Conservation (phyloP, 1,140 invertebrate species). For the Battus philenor region DNA sequence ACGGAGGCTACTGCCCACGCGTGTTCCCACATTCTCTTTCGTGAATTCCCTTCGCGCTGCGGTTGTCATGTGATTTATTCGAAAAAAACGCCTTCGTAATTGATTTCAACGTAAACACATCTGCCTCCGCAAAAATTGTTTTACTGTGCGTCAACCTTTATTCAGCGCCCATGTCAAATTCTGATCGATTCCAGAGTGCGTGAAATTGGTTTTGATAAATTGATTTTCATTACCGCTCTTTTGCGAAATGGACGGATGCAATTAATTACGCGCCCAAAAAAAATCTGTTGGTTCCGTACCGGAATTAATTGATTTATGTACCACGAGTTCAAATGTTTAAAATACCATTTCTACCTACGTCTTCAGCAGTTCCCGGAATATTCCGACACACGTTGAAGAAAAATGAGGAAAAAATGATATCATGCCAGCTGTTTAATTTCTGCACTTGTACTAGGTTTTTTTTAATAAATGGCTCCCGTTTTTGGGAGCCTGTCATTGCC, state of each 20-base stretch:
- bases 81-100: conserved; percentile 10
- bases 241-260: conserved; percentile 2
- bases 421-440: not conserved
- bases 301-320: no score
- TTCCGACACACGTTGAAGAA: no score
- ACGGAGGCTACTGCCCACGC: no score
- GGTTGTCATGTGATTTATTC: conserved; percentile 9
- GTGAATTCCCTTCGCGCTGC: no score
- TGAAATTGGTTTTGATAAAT: conserved; percentile 15
- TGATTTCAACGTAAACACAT: conserved; percentile 12
- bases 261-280: conserved; percentile 11
- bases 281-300: not conserved
- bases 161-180: conserved; percentile 10
- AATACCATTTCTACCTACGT: no score
- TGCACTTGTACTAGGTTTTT: no score
- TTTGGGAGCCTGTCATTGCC: no score
- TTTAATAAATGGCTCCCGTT: no score
- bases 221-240: conserved; percentile 15
- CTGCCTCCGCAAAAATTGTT: conserved; percentile 2
- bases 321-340: no score
- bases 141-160: conserved; percentile 8
- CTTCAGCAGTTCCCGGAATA: no score
- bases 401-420: no score
- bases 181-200: conserved; percentile 11
- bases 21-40: no score